A percentile compares a stretch with the other conserved stretches of the same genome.
Evolutionary conservation across 2,888 invertebrate genomes (phyloP).

Genomic region (Aethes cnicana): DNA sequence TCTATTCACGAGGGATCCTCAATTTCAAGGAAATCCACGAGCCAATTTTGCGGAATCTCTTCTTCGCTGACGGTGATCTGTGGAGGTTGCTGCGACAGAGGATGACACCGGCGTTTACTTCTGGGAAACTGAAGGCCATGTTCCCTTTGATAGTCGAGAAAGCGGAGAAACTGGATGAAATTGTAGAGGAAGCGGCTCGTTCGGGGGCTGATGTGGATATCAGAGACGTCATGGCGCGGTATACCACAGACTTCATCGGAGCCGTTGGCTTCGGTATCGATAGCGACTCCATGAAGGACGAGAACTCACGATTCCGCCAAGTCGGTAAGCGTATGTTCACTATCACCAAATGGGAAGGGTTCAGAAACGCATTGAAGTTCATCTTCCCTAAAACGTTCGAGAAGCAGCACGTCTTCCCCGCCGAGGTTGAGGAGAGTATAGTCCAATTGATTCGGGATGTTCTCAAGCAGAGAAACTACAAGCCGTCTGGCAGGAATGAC

Average conservation of each 20-base stretch:
- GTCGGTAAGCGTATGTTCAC: constrained; percentile 40
- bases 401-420: constrained; percentile 34
- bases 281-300: constrained; percentile 43
- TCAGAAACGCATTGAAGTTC: constrained; percentile 4
- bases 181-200: constrained; percentile 38
- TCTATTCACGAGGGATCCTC: constrained; percentile 42
- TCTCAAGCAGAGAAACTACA: constrained; percentile 42
- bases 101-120: constrained; percentile 49
- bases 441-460: constrained; percentile 40
- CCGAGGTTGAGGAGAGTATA: constrained; percentile 40
- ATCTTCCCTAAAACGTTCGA: constrained; percentile 40
- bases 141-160: constrained; percentile 46
- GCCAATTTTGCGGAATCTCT: constrained; percentile 44
- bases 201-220: constrained; percentile 40
- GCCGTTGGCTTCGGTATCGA: constrained; percentile 51
- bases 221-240: constrained; percentile 48
- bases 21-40: constrained; percentile 39
- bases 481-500: constrained; percentile 45
- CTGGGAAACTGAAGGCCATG: constrained; percentile 49
- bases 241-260: constrained; percentile 50
- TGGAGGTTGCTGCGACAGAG: constrained; percentile 51
- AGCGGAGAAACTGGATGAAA: constrained; percentile 38
- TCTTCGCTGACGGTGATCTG: constrained; percentile 46
- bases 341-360: constrained; percentile 28
- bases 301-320: constrained; percentile 43